phyloP scores from a whole-genome alignment of 2,113 vertebrate genomes.

The Pollimyrus isidori region DNA sequence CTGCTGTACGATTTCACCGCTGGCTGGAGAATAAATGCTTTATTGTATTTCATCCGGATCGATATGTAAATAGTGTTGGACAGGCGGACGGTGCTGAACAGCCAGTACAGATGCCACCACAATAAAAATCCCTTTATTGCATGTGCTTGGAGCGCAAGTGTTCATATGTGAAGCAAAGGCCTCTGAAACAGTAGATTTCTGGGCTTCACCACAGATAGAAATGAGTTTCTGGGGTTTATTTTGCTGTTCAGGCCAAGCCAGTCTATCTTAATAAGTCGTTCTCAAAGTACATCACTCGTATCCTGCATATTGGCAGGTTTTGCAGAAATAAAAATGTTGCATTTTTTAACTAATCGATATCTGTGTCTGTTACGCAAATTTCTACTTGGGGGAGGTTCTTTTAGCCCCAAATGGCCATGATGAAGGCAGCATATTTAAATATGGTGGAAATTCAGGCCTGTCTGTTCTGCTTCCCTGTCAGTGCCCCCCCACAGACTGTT shows the following conservation, averaged over 20 bases:
- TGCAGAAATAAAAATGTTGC: not conserved
- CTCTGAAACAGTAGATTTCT: not conserved
- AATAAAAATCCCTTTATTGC: not conserved
- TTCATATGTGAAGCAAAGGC: not conserved
- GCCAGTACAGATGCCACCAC: not conserved
- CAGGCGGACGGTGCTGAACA: not conserved
- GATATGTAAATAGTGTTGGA: not conserved
- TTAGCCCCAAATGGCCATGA: constrained; percentile 31
- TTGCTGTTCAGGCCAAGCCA: not conserved
- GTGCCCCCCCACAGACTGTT: constrained; percentile 27
- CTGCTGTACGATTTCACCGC: not conserved
- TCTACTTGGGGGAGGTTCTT: not conserved
- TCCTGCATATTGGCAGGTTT: not conserved
- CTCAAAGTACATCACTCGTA: not conserved
- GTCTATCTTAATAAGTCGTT: not conserved
- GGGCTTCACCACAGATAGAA: not conserved
- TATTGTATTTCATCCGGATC: not conserved
- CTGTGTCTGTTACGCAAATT: not conserved
- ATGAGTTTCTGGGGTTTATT: not conserved
- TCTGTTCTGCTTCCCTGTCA: constrained; percentile 14
- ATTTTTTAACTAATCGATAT: not conserved
- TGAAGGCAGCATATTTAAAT: constrained; percentile 52
- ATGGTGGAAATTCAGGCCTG: constrained; percentile 21
- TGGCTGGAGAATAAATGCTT: not conserved
- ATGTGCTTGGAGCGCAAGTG: not conserved